Conservation (phyloP, 2,113 vertebrate species). For the Falcunculus frontatus region DNA sequence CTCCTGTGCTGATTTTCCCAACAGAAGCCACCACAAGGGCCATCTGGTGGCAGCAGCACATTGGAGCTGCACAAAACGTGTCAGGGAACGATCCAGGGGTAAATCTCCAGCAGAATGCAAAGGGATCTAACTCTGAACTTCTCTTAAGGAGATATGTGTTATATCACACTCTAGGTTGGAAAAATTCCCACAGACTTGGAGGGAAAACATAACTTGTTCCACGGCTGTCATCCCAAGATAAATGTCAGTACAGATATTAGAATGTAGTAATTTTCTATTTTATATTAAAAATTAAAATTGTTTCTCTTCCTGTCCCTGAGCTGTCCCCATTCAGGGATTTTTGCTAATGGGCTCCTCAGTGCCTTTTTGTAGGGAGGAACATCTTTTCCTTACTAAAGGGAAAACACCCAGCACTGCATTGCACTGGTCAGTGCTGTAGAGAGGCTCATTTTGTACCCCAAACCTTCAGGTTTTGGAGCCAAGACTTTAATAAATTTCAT, state of each 20-base stretch:
- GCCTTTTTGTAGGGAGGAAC: background rate
- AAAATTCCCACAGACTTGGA: background rate
- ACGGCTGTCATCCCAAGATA: background rate
- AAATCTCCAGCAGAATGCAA: background rate
- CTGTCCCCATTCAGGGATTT: background rate
- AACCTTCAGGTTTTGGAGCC: background rate
- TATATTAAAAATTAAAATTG: background rate
- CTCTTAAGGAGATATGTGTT: background rate
- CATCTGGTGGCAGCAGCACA: conserved; percentile 57
- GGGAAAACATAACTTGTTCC: background rate
- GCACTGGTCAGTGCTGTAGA: background rate
- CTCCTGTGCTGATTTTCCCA: background rate
- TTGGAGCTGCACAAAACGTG: background rate
- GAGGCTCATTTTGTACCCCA: background rate
- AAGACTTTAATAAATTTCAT: background rate
- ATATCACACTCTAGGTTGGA: background rate
- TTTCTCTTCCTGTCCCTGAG: background rate
- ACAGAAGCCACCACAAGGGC: background rate
- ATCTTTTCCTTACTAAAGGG: background rate
- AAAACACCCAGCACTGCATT: background rate
- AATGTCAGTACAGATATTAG: background rate
- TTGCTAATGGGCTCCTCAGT: background rate
- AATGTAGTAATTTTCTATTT: background rate
- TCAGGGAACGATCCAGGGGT: background rate
- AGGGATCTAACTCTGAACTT: background rate